Conservation (phyloP, 2,888 invertebrate genomes). For the Epiblema foenella region DNA sequence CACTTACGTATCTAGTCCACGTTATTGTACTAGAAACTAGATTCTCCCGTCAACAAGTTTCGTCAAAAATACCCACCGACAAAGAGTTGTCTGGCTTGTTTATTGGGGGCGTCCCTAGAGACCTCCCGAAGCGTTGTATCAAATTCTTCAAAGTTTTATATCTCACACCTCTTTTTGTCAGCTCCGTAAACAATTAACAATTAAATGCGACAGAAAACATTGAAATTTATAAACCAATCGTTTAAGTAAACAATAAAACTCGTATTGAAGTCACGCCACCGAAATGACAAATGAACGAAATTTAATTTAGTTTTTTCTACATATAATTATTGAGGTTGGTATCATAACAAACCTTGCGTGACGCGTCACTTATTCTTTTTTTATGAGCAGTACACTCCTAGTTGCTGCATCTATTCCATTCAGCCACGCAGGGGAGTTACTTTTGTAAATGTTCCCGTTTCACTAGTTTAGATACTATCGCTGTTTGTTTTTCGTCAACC, state of each 20-base stretch:
- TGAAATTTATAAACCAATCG: conserved; percentile 36
- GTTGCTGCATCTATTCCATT: conserved; percentile 53
- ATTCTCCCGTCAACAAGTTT: conserved; percentile 14
- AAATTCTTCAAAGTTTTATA: conserved; percentile 15
- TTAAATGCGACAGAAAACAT: conserved; percentile 27
- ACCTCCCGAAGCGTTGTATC: conserved; percentile 3
- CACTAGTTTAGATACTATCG: conserved; percentile 55
- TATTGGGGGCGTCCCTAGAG: conserved; percentile 19
- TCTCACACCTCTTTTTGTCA: neutral
- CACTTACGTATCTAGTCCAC: conserved; percentile 9
- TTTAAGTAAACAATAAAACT: conserved; percentile 39
- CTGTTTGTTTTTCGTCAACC: conserved; percentile 44
- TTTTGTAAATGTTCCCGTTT: conserved; percentile 48
- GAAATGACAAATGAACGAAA: conserved; percentile 44
- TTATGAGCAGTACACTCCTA: conserved; percentile 51
- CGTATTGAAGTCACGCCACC: conserved; percentile 37
- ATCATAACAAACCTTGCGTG: conserved; percentile 53
- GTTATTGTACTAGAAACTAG: conserved; percentile 25
- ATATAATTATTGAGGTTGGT: conserved; percentile 33
- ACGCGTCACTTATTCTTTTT: conserved; percentile 49
- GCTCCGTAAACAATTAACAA: conserved; percentile 30
- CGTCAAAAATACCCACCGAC: conserved; percentile 20
- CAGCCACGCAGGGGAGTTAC: conserved; percentile 59
- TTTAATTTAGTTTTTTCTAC: conserved; percentile 40
- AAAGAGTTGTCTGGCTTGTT: conserved; percentile 27